phyloP scores from a whole-genome alignment of 2,888 invertebrate species.

The Macrophya annulata region DNA sequence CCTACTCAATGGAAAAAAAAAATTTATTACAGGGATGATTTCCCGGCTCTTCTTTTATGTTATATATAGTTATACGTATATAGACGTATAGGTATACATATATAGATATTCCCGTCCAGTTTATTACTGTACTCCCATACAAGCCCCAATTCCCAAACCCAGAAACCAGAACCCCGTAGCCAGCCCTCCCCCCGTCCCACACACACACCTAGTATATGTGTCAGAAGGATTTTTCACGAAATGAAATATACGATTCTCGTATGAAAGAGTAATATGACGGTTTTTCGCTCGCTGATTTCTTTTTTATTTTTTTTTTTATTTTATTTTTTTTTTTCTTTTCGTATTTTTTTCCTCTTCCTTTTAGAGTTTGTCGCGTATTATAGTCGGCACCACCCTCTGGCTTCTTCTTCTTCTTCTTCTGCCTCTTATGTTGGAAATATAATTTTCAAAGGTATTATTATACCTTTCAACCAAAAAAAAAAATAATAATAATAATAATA shows the following conservation, averaged over 20 bases:
- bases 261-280: background rate
- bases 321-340: background rate
- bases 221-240: background rate
- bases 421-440: background rate
- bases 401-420: background rate
- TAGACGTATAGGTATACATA: no score
- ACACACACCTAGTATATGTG: background rate
- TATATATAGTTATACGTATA: background rate
- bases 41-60: background rate
- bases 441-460: background rate
- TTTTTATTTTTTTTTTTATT: background rate
- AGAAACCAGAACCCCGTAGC: background rate
- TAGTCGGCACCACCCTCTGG: background rate
- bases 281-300: background rate
- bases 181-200: no score
- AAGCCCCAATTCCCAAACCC: no score
- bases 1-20: background rate
- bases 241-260: constrained; percentile 8
- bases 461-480: background rate
- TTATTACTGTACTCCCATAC: constrained; percentile 1
- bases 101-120: background rate
- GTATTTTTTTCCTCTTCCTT: background rate
- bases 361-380: background rate
- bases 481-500: no score
- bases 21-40: background rate